A percentile compares a stretch with the other conserved stretches of the same genome.
phyloP scores from a whole-genome alignment of 1,140 invertebrate species.

The Frieseomelitta varia region DNA sequence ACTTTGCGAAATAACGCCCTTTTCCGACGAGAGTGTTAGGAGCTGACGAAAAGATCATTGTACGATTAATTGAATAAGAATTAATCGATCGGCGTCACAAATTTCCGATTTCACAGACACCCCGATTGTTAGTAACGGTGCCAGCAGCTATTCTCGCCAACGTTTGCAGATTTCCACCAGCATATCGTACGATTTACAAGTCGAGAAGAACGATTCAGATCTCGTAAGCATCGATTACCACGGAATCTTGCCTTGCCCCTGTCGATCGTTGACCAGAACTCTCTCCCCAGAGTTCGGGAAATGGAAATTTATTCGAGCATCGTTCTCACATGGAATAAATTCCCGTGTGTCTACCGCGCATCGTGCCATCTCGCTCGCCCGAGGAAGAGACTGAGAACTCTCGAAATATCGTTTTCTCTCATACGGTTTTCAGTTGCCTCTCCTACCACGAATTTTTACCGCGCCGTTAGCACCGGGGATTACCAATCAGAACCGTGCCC shows the following conservation, averaged over 20 bases:
- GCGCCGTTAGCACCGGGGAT: slow-evolving; percentile 43
- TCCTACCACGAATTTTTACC: slow-evolving; percentile 33
- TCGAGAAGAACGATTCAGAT: not conserved
- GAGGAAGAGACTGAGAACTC: not conserved
- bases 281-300: not conserved
- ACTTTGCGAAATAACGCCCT: no score
- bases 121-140: no score
- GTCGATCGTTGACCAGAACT: not conserved
- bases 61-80: no score
- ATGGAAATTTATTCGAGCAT: slow-evolving; percentile 59
- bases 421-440: slow-evolving; percentile 1
- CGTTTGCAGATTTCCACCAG: not conserved
- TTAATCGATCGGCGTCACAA: not conserved
- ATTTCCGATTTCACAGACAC: not conserved
- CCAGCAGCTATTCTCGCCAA: not conserved
- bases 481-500: slow-evolving; percentile 56
- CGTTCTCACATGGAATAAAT: slow-evolving; percentile 30
- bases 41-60: no score
- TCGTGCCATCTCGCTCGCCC: not conserved
- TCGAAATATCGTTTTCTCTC: slow-evolving; percentile 31
- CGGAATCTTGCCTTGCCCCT: not conserved
- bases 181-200: not conserved
- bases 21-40: no score
- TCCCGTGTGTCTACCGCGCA: slow-evolving; percentile 34
- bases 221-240: not conserved